Conservation (phyloP, 2,797 vertebrate species). For the Knipowitschia caucasica region DNA sequence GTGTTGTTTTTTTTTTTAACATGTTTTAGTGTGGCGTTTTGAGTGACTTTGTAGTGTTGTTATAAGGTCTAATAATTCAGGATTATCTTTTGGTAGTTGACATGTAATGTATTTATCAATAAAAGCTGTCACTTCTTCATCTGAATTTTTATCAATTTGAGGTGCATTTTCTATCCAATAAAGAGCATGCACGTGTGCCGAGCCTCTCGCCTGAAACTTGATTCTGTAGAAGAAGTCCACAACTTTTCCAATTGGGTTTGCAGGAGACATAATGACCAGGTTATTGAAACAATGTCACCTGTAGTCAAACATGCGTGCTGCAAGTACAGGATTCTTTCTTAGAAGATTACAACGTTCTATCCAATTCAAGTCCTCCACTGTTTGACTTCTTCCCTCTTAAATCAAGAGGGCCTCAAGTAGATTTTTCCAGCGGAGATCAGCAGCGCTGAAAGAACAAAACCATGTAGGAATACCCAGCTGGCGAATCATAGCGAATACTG, state of each 20-base stretch:
- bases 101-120: background rate
- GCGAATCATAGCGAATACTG: background rate
- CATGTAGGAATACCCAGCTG: background rate
- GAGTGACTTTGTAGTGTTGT: constrained; percentile 9
- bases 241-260: background rate
- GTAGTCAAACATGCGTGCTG: constrained; percentile 4
- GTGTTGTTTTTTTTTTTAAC: constrained; percentile 4
- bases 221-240: constrained; percentile 4
- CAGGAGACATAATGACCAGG: background rate
- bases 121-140: background rate
- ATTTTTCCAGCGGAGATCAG: background rate
- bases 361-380: background rate
- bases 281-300: background rate
- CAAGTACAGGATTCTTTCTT: background rate
- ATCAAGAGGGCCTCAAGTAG: background rate
- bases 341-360: background rate
- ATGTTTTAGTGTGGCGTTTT: constrained; percentile 8
- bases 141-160: background rate
- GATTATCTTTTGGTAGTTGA: constrained; percentile 9
- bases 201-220: constrained; percentile 1
- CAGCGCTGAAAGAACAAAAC: background rate
- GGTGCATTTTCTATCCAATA: background rate
- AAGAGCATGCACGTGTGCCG: background rate
- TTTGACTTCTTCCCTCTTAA: background rate
- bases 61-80: background rate